These are phyloP conservation scores for Pyrocoelia pectoralis DNA, from an alignment of 2,888 invertebrate species.

Conservation along the genomic window DNA sequence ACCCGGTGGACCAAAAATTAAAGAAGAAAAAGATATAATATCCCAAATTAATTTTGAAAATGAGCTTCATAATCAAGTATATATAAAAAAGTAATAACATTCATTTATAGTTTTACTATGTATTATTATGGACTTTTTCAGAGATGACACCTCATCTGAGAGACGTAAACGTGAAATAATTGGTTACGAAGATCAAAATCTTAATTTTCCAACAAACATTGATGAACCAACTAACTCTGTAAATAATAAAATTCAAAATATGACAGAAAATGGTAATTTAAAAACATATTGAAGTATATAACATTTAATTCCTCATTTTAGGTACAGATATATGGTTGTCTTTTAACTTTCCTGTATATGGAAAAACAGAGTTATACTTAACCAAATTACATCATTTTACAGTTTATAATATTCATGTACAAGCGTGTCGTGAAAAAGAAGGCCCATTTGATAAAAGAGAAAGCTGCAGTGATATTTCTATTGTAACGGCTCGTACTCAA, in stretches of 20 bases:
- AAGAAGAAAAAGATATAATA: slow-evolving; percentile 66
- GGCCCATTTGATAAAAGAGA: slow-evolving; percentile 51
- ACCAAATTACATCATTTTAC: slow-evolving; percentile 78
- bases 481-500: slow-evolving; percentile 35
- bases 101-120: background rate
- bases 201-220: slow-evolving; percentile 35
- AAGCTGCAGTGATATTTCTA: slow-evolving; percentile 37
- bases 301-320: too few relatives aligned
- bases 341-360: slow-evolving; percentile 49
- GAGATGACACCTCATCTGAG: slow-evolving; percentile 23
- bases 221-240: slow-evolving; percentile 29
- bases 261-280: slow-evolving; percentile 44
- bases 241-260: slow-evolving; percentile 40
- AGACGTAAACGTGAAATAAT: slow-evolving; percentile 37
- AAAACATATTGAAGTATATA: too few relatives aligned
- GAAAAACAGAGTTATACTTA: slow-evolving; percentile 63
- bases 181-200: slow-evolving; percentile 18
- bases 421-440: slow-evolving; percentile 77
- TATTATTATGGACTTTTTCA: slow-evolving; percentile 17
- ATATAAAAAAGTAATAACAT: slow-evolving; percentile 59
- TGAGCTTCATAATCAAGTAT: slow-evolving; percentile 79
- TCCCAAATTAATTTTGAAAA: slow-evolving; percentile 80
- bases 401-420: slow-evolving; percentile 76
- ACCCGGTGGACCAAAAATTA: slow-evolving; percentile 34
- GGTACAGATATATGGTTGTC: slow-evolving; percentile 46